These are phyloP conservation scores for Pomatorhinus ruficollis DNA, from an alignment of 2,113 vertebrate genomes.

Conservation along the genomic window DNA sequence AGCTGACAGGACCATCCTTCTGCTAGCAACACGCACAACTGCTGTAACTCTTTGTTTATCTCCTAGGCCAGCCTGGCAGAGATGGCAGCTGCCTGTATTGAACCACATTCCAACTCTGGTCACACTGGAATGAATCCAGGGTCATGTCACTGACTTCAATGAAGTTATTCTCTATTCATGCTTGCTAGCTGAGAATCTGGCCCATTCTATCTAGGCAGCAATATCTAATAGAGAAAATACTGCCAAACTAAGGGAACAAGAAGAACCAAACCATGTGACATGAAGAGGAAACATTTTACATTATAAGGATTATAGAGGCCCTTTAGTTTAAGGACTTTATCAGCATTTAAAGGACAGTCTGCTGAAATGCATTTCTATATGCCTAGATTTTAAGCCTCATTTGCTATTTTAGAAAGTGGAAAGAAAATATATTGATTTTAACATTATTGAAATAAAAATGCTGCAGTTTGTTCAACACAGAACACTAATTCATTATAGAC, in stretches of 20 bases:
- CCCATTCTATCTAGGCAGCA: neutral
- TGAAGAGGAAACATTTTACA: neutral
- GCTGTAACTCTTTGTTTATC: neutral
- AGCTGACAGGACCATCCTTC: neutral
- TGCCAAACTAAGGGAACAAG: neutral
- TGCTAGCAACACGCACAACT: neutral
- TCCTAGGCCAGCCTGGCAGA: neutral
- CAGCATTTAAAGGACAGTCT: neutral
- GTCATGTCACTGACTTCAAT: slow-evolving; percentile 16
- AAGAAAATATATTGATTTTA: neutral
- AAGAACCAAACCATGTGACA: neutral
- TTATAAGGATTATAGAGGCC: neutral
- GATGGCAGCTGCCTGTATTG: neutral
- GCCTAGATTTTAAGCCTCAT: neutral
- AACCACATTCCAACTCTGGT: slow-evolving; percentile 2
- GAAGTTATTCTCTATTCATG: slow-evolving; percentile 1
- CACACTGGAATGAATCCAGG: slow-evolving; percentile 3
- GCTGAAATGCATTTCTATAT: neutral
- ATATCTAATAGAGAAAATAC: neutral
- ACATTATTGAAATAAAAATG: neutral
- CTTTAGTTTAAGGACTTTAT: neutral
- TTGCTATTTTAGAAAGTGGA: neutral
- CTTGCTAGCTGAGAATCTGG: slow-evolving; percentile 3
- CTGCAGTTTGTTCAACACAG: neutral
- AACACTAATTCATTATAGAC: neutral